Conservation (phyloP, 2,888 invertebrate genomes). For the Eupithecia vulgata region DNA sequence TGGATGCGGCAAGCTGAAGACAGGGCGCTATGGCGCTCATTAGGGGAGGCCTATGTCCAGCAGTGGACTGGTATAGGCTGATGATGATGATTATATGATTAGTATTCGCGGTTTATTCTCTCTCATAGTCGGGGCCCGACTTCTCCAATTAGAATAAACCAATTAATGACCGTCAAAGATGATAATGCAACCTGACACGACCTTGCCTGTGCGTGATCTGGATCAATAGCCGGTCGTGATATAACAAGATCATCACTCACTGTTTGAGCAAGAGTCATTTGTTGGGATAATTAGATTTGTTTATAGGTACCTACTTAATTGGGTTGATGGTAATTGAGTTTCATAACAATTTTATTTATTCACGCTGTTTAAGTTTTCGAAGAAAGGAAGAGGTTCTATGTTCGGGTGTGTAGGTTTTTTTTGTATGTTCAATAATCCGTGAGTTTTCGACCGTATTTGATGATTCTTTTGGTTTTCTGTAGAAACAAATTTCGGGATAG, state of each 20-base stretch:
- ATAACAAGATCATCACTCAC: constrained; percentile 1
- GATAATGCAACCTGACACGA: constrained; percentile 9
- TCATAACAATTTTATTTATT: background rate
- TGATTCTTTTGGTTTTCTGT: no score
- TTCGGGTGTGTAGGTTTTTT: no score
- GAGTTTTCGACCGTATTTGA: no score
- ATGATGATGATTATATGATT: no score
- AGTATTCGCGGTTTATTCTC: no score
- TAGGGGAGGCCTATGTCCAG: no score
- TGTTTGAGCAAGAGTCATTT: constrained; percentile 5
- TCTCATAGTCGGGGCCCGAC: background rate
- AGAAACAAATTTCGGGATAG: no score
- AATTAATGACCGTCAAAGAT: constrained; percentile 4
- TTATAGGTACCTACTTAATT: constrained; percentile 6
- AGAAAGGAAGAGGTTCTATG: no score
- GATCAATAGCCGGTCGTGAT: constrained; percentile 10
- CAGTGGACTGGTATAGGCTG: no score
- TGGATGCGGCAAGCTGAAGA: no score
- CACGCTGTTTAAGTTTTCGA: background rate
- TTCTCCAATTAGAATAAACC: background rate
- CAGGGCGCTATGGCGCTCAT: no score
- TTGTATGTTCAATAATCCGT: no score
- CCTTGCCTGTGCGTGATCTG: background rate
- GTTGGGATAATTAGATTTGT: constrained; percentile 9
- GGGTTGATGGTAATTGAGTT: background rate